Evolutionary conservation across 2,888 invertebrate species (phyloP), one percentile per base, ranked within the genome.

Genomic region (Caenorhabditis sp.): DNA sequence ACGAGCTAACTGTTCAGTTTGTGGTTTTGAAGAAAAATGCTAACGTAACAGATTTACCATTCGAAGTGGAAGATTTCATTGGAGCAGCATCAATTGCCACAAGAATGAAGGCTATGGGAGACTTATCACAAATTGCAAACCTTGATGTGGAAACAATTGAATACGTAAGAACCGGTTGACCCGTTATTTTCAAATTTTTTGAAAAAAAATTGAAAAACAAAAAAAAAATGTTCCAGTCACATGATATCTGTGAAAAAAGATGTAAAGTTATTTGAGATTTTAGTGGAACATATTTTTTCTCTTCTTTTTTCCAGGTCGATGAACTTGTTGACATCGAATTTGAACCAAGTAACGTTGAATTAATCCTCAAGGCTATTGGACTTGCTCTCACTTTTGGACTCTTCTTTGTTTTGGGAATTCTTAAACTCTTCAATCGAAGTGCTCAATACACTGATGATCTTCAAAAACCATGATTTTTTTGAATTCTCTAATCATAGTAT

Each of bases 51-150:
- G 67, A 61, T n/a, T 27, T 78, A 4, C 82, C 80, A 27, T 79
- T 76, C 26, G 64, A 68, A 8, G 58, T 76, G 37, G 77, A 79
- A 14, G 78, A 82, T 57, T 72, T 82, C 26, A 65, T 79, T 12
- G 75, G 77, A 60, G 78, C 78, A 17, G 74, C 75, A 43, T 73
- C 76, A 3, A 70, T 82, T 27, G 75, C 77, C 14, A 77, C 75
- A 24, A 67, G 80, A 63, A 75, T 82, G 80, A 82, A 82, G 72
- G 77, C 81, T 3, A 81, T 82, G 79, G 81, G 81, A 21, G 77
- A 78, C 57, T 66, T 81, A 31, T 66, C 73, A 27, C 62, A 79
- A 49, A 78, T 84, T 55, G 83, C 80, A 23, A 79, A 79, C 62
- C 71, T 82, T 53, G 76, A 78, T 23, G 83, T 83, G 21, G 82